Evolutionary conservation across 2,113 vertebrate genomes (phyloP).

Genomic region (Rhinoderma darwinii): DNA sequence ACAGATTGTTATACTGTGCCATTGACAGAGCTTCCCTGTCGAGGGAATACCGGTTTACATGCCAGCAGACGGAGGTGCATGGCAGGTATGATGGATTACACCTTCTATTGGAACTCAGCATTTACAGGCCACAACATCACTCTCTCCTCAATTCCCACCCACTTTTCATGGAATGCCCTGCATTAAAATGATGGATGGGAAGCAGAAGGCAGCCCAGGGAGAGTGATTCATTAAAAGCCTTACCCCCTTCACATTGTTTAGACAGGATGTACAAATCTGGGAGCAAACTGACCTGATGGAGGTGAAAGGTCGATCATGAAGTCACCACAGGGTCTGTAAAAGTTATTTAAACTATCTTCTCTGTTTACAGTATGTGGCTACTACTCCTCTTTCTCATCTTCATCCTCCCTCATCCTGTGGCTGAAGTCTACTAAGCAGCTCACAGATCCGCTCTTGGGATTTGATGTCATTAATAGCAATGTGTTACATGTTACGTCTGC

Average conservation of each 20-base stretch:
- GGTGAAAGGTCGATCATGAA: slow-evolving; percentile 49
- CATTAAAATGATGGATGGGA: slow-evolving; percentile 58
- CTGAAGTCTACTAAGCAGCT: slow-evolving; percentile 2
- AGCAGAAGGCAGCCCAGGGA: slow-evolving; percentile 48
- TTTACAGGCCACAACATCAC: slow-evolving; percentile 50
- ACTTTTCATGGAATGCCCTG: slow-evolving; percentile 38
- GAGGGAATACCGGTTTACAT: not conserved
- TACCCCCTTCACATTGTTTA: slow-evolving; percentile 49
- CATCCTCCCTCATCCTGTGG: not conserved
- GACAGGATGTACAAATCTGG: slow-evolving; percentile 54
- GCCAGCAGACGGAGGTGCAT: slow-evolving; percentile 23
- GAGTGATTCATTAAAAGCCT: slow-evolving; percentile 55
- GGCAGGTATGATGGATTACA: slow-evolving; percentile 51
- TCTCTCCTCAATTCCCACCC: slow-evolving; percentile 42
- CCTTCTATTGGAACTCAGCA: not conserved
- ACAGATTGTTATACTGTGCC: not conserved
- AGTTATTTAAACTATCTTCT: slow-evolving; percentile 54
- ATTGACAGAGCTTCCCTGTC: slow-evolving; percentile 1
- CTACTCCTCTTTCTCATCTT: slow-evolving; percentile 26
- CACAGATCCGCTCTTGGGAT: slow-evolving; percentile 1
- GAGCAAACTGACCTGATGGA: slow-evolving; percentile 35
- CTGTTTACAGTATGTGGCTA: slow-evolving; percentile 21
- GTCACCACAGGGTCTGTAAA: slow-evolving; percentile 38
- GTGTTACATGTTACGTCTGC: not conserved
- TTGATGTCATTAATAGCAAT: slow-evolving; percentile 15